Evolutionary conservation across 1,140 invertebrate genomes (phyloP), one percentile per base, ranked within the genome.

Genomic region (Galleria mellonella): DNA sequence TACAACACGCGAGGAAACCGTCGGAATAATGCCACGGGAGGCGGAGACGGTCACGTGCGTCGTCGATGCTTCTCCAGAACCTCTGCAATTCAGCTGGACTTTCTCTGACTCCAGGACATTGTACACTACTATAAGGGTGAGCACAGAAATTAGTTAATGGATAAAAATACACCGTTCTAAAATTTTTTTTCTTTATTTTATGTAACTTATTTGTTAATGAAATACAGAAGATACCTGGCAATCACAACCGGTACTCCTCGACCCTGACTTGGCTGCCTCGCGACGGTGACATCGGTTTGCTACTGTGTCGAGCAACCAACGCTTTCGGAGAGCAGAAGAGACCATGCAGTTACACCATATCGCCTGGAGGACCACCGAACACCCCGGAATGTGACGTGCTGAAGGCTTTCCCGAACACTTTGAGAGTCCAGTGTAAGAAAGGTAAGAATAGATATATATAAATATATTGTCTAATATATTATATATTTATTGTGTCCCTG

Each of bases 61-160:
- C 4, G 74, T 79, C 9, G 75, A 77, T 9, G 64, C 73, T 0
- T 62, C 68, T 0, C 75, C 75, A 1, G 70, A 68, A 15, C 78
- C 75, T 0, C 15, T 72, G 35, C 75, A 79, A 52, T 77, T 79
- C 42, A 77, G 64, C 43, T 83, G 78, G 75, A 79, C 70, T 7
- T 77, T 83, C 37, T 58, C 72, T n/a, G 69, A 83, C 38, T 70
- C 68, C 1, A 68, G 61, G 23, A 77, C 66, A 4, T 13, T 83
- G 5, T 79, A 77, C 17, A 79, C 73, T n/a, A 67, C 64, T 15
- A 62, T 69, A 5, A 72, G 70, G 48, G 75, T 23, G 17, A 23
- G 2, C 6, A 6, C 6, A 23, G 17, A 3, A 23, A 2, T 23
- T 23, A 23, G 17, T 23, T 23, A 23, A 23, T 23, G 17, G 17